phyloP scores from a whole-genome alignment of 2,888 invertebrate genomes.

The Lamproptera curius region DNA sequence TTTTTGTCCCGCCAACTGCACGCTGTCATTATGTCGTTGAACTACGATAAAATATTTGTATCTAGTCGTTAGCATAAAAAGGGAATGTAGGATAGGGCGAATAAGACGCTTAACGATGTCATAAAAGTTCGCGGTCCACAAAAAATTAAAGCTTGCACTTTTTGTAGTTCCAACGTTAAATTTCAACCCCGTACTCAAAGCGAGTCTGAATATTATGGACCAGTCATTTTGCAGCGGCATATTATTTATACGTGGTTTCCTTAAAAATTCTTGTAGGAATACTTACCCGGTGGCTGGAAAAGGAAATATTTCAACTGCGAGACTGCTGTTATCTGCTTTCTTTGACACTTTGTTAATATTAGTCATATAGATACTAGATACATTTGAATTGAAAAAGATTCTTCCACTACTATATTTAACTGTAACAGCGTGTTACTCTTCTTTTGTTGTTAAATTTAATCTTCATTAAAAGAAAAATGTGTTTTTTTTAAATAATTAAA shows the following conservation, averaged over 20 bases:
- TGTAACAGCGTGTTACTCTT: no score
- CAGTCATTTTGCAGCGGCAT: not conserved
- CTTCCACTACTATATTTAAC: no score
- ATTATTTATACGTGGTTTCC: not conserved
- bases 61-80: not conserved
- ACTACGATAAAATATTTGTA: not conserved
- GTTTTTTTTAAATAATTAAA: no score
- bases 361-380: no score
- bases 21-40: not conserved
- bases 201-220: not conserved
- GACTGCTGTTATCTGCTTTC: no score
- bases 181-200: not conserved
- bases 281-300: not conserved
- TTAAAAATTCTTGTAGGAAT: not conserved
- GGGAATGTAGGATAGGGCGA: not conserved
- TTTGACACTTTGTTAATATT: no score
- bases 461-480: no score
- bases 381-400: no score
- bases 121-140: conserved; percentile 7
- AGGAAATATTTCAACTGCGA: not conserved
- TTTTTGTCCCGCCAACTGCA: no score
- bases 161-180: conserved; percentile 2
- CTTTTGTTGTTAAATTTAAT: no score
- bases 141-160: conserved; percentile 9
- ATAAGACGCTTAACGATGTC: conserved; percentile 2